A percentile compares a stretch with the other conserved stretches of the same genome.
phyloP scores from a whole-genome alignment of 2,113 vertebrate species.

The Bothrops jararaca region DNA sequence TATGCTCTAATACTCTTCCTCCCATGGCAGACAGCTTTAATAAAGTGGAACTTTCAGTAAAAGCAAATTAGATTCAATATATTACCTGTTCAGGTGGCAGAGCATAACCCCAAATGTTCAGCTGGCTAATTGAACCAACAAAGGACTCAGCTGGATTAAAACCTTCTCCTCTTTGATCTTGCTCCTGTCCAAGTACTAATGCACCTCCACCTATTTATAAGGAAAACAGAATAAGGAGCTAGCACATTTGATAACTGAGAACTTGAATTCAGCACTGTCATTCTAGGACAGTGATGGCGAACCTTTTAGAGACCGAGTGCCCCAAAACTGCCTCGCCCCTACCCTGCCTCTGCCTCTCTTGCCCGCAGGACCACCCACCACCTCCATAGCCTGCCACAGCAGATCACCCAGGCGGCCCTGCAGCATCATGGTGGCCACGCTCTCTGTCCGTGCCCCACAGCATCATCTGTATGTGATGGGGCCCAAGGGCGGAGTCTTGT shows the following conservation, averaged over 20 bases:
- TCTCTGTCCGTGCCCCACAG: too few relatives aligned
- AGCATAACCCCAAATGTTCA: conserved; percentile 95
- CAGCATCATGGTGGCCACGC: too few relatives aligned
- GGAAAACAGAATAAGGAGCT: conserved; percentile 21
- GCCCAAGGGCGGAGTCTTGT: too few relatives aligned
- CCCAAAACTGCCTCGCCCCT: too few relatives aligned
- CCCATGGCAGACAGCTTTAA: neutral
- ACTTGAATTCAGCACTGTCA: neutral
- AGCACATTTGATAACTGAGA: neutral
- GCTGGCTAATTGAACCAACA: conserved; percentile 93
- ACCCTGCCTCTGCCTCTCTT: too few relatives aligned
- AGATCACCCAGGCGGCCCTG: too few relatives aligned
- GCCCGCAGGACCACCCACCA: too few relatives aligned
- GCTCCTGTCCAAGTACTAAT: conserved; percentile 93
- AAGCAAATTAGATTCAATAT: conserved; percentile 10
- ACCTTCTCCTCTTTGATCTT: conserved; percentile 92
- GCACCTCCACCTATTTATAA: conserved; percentile 83
- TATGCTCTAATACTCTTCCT: neutral
- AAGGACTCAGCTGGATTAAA: conserved; percentile 98
- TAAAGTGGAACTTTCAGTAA: conserved; percentile 15
- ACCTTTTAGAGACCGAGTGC: too few relatives aligned
- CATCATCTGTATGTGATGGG: too few relatives aligned
- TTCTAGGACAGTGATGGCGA: neutral
- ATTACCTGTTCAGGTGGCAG: conserved; percentile 88
- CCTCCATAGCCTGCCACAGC: too few relatives aligned